phyloP scores from a whole-genome alignment of 2,888 invertebrate genomes.

The Tolmerus cingulatus region DNA sequence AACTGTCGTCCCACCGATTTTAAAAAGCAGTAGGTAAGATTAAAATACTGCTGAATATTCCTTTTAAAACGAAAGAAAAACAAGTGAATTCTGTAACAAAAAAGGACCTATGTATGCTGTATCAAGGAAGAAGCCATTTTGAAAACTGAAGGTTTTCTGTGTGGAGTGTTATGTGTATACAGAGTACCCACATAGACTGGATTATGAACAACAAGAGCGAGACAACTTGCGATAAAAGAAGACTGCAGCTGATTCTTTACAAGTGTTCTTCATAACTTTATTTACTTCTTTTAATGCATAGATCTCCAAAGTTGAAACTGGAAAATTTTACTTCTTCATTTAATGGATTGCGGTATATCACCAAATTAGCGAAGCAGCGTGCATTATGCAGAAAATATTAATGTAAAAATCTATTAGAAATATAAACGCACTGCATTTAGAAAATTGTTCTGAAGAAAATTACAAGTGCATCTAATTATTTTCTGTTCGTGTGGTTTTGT shows the following conservation, averaged over 20 bases:
- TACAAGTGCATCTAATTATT: neutral
- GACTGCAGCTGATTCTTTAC: constrained; percentile 26
- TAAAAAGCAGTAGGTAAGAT: neutral
- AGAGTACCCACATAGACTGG: constrained; percentile 19
- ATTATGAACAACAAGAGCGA: constrained; percentile 18
- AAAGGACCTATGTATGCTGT: constrained; percentile 51
- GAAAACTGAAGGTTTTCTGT: constrained; percentile 56
- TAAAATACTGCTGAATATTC: constrained; percentile 1
- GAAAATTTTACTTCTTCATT: neutral
- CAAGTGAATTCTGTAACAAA: constrained; percentile 43
- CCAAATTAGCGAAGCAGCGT: neutral
- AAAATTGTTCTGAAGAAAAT: neutral
- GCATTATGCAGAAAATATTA: neutral
- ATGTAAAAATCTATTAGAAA: neutral
- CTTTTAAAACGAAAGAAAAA: constrained; percentile 22
- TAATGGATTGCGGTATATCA: neutral
- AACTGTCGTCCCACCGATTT: neutral
- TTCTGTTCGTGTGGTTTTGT: constrained; percentile 26
- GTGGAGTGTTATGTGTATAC: constrained; percentile 3
- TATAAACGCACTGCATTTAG: neutral
- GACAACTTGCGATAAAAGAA: constrained; percentile 15
- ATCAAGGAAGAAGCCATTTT: constrained; percentile 69
- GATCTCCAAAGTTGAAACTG: neutral
- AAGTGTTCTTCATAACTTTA: constrained; percentile 3
- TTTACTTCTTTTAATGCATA: constrained; percentile 7